These are phyloP conservation scores for Euura lappo DNA, from an alignment of 1,140 invertebrate genomes.

Conservation along the genomic window DNA sequence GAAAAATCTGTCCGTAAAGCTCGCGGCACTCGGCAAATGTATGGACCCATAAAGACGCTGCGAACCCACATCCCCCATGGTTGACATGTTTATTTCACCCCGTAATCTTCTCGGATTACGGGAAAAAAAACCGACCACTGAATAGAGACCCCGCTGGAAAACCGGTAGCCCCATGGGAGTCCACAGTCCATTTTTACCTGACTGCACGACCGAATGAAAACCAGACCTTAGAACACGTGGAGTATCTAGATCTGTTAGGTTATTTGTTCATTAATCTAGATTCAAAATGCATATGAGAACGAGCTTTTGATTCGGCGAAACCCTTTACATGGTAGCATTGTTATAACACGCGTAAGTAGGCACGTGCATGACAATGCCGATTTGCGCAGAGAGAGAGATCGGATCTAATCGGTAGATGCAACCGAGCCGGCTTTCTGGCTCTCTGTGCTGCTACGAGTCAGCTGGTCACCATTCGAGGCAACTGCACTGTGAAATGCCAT, in stretches of 20 bases:
- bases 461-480: constrained; percentile 29
- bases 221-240: not conserved
- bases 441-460: not conserved
- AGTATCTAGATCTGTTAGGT: not conserved
- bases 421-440: not conserved
- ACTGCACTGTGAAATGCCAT: constrained; percentile 40
- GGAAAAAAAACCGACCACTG: constrained; percentile 1
- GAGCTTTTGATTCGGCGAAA: not conserved
- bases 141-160: not conserved
- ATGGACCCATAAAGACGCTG: constrained; percentile 11
- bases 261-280: not conserved
- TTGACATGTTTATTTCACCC: constrained; percentile 48
- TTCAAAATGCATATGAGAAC: not conserved
- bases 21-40: constrained; percentile 2
- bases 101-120: constrained; percentile 48
- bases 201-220: not conserved
- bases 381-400: not conserved
- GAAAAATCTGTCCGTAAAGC: not conserved
- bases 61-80: constrained; percentile 24
- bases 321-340: not conserved
- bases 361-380: not conserved
- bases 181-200: not conserved
- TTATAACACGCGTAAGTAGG: not conserved
- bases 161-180: not conserved
- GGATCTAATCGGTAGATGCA: constrained; percentile 1